Evolutionary conservation across 2,888 invertebrate genomes (phyloP).

Genomic region (Caprella mutica): DNA sequence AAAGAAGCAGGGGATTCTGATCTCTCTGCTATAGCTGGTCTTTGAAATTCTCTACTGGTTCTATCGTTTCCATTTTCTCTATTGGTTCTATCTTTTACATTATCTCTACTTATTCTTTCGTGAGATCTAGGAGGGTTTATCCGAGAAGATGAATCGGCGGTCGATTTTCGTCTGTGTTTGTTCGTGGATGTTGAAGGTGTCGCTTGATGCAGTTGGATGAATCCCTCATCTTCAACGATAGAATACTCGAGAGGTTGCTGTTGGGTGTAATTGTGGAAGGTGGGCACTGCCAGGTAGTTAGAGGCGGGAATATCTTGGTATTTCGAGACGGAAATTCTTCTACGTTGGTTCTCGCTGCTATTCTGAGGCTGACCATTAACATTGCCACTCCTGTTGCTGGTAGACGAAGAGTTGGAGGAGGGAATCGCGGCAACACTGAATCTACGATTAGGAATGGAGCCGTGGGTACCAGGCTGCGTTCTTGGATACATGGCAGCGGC

Average conservation of each 20-base stretch:
- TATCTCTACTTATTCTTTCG: constrained; percentile 1
- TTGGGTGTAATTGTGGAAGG: constrained; percentile 1
- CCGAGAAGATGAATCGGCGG: background rate
- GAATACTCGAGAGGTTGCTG: background rate
- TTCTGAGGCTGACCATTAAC: no score
- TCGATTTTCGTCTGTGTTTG: background rate
- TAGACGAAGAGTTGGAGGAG: background rate
- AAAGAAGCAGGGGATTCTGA: background rate
- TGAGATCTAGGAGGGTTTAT: background rate
- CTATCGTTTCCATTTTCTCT: no score
- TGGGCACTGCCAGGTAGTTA: constrained; percentile 6
- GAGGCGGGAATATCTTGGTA: constrained; percentile 4
- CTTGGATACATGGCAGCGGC: constrained; percentile 1
- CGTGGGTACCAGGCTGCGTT: background rate
- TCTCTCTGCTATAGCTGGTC: no score
- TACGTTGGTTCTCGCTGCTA: background rate
- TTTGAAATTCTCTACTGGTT: background rate
- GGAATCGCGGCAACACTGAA: constrained; percentile 2
- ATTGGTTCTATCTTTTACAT: no score
- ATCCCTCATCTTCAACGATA: background rate
- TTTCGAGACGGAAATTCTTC: constrained; percentile 3
- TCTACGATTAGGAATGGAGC: background rate
- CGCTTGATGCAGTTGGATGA: background rate
- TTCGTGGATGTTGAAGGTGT: background rate
- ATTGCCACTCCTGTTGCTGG: no score